A percentile compares a stretch with the other conserved stretches of the same genome.
These are phyloP conservation scores for Accipiter virgatus DNA, from an alignment of 2,113 vertebrate species.

Conservation along the genomic window DNA sequence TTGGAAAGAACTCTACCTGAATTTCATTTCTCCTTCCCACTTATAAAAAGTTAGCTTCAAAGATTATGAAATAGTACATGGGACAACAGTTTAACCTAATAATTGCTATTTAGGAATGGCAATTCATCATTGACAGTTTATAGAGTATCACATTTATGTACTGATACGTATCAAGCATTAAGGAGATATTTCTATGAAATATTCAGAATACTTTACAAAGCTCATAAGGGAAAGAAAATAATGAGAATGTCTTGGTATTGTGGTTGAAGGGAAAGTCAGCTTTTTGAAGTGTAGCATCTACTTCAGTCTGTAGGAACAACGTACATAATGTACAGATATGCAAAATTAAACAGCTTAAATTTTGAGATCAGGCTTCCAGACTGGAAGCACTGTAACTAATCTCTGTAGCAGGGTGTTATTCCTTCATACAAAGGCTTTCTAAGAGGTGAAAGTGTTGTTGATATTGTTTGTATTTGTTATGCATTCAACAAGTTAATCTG, in stretches of 20 bases:
- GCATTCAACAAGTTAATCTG: background rate
- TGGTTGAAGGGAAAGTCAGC: background rate
- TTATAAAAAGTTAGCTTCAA: background rate
- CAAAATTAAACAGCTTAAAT: background rate
- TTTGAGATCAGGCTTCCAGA: background rate
- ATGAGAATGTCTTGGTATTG: background rate
- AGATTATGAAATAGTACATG: background rate
- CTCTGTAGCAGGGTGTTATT: background rate
- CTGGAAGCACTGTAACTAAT: background rate
- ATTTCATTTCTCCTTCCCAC: background rate
- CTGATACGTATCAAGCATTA: background rate
- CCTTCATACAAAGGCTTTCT: background rate
- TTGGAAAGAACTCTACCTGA: background rate
- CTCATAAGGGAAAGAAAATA: background rate
- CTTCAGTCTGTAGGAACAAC: background rate
- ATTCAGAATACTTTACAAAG: constrained; percentile 2
- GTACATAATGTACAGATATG: background rate
- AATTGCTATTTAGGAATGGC: background rate
- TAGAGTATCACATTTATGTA: background rate
- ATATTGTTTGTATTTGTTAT: background rate
- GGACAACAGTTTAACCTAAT: background rate
- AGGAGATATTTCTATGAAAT: background rate
- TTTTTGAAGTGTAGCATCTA: background rate
- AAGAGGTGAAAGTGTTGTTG: background rate
- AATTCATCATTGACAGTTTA: background rate